These are phyloP conservation scores for Sthenelais limicola DNA, from an alignment of 2,888 invertebrate species.

Conservation along the genomic window DNA sequence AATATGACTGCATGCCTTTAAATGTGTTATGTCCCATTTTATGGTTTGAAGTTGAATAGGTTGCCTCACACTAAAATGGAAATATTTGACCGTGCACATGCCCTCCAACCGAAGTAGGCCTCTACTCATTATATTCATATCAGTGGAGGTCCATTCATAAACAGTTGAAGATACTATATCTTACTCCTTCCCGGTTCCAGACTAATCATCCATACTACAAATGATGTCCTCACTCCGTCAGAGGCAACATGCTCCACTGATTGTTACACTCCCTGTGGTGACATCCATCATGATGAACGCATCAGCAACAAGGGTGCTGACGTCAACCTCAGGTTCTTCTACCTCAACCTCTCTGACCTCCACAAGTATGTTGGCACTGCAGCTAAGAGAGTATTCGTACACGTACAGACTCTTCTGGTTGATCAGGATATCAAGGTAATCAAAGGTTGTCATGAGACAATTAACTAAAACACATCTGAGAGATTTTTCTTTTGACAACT, in stretches of 20 bases:
- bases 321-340: constrained; percentile 30
- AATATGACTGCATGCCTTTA: no score
- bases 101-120: no score
- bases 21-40: no score
- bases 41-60: no score
- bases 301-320: constrained; percentile 11
- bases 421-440: constrained; percentile 3
- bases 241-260: constrained; percentile 11
- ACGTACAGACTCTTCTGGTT: constrained; percentile 34
- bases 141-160: no score
- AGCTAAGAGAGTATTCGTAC: constrained; percentile 18
- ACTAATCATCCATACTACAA: constrained; percentile 10
- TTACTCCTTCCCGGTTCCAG: constrained; percentile 5
- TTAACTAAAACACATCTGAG: no score
- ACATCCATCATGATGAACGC: constrained; percentile 11
- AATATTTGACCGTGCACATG: no score
- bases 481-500: no score
- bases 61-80: no score
- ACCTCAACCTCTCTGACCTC: constrained; percentile 28
- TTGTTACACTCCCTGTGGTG: constrained; percentile 25
- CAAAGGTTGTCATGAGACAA: not conserved
- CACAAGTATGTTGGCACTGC: not conserved
- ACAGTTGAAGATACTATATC: no score
- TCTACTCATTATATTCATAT: no score
- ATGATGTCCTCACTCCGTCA: not conserved